A percentile compares a stretch with the other conserved stretches of the same genome.
Conservation (phyloP, 2,888 invertebrate genomes). For the Argyresthia goedartella region DNA sequence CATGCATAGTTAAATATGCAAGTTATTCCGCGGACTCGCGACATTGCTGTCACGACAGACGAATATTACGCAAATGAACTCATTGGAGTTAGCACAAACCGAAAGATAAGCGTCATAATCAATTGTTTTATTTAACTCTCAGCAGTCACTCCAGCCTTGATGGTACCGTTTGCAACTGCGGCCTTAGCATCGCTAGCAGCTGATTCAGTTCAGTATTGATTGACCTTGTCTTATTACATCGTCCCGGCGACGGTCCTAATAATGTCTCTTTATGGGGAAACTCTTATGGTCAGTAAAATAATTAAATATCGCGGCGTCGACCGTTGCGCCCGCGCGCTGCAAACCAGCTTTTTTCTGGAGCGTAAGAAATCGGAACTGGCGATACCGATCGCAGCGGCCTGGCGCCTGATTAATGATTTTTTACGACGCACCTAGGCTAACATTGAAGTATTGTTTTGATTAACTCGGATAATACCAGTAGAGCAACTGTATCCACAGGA, state of each 20-base stretch:
- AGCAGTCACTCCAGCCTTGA: constrained; percentile 12
- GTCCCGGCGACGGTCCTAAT: constrained; percentile 17
- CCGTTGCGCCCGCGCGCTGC: constrained; percentile 12
- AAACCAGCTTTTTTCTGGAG: constrained; percentile 38
- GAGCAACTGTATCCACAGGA: neutral
- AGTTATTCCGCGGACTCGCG: constrained; percentile 21
- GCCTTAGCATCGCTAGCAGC: no score
- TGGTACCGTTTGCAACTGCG: constrained; percentile 10
- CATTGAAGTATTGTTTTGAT: constrained; percentile 24
- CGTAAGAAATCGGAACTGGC: constrained; percentile 41
- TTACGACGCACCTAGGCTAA: constrained; percentile 27
- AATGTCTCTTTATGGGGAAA: constrained; percentile 26
- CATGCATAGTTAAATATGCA: constrained; percentile 32
- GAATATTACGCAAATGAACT: constrained; percentile 19
- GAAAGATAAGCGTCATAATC: constrained; percentile 20
- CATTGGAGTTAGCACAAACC: constrained; percentile 15
- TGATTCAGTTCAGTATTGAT: constrained; percentile 13
- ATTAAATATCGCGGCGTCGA: constrained; percentile 26
- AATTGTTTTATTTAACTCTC: constrained; percentile 15
- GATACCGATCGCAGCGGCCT: constrained; percentile 35
- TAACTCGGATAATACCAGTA: neutral
- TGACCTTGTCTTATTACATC: constrained; percentile 12
- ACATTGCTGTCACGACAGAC: constrained; percentile 4
- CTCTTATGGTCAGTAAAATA: constrained; percentile 27
- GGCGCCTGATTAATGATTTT: constrained; percentile 44